phyloP scores from a whole-genome alignment of 2,888 invertebrate genomes.

The Thecocarcelia acutangulata region DNA sequence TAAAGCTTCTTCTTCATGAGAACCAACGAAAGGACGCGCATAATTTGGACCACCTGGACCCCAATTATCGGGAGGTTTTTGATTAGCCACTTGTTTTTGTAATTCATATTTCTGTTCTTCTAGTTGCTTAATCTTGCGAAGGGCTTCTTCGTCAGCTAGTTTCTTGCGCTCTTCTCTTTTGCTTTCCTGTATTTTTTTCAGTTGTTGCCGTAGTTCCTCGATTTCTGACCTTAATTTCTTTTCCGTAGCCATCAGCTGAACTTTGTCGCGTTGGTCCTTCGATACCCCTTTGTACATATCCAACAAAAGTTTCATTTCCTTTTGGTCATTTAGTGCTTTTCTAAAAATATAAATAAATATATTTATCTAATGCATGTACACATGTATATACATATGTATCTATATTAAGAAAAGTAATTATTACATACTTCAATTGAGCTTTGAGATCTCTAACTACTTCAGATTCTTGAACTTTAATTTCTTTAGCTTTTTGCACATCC shows the following conservation, averaged over 20 bases:
- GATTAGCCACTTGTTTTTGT: slow-evolving; percentile 93
- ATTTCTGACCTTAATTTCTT: slow-evolving; percentile 94
- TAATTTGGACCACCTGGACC: slow-evolving; percentile 78
- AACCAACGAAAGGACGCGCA: slow-evolving; percentile 87
- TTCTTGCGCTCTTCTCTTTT: slow-evolving; percentile 95
- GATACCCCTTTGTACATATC: slow-evolving; percentile 99
- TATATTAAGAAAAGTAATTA: background rate
- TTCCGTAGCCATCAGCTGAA: slow-evolving; percentile 97
- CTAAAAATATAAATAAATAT: slow-evolving; percentile 81
- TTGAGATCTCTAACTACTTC: slow-evolving; percentile 87
- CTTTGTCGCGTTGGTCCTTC: slow-evolving; percentile 97
- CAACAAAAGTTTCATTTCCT: slow-evolving; percentile 94
- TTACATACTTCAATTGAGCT: slow-evolving; percentile 92
- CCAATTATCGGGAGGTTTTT: slow-evolving; percentile 85
- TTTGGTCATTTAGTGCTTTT: slow-evolving; percentile 95
- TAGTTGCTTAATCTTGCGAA: slow-evolving; percentile 95
- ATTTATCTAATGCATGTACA: background rate
- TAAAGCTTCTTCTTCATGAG: slow-evolving; percentile 96
- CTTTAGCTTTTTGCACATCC: slow-evolving; percentile 85
- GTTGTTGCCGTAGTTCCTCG: slow-evolving; percentile 92
- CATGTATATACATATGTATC: background rate
- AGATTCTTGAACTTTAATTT: slow-evolving; percentile 86
- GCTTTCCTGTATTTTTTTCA: slow-evolving; percentile 94
- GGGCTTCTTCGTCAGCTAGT: slow-evolving; percentile 95
- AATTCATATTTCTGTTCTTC: slow-evolving; percentile 96